These are phyloP conservation scores for Rynchops niger DNA, from an alignment of 2,113 vertebrate genomes.

Conservation along the genomic window DNA sequence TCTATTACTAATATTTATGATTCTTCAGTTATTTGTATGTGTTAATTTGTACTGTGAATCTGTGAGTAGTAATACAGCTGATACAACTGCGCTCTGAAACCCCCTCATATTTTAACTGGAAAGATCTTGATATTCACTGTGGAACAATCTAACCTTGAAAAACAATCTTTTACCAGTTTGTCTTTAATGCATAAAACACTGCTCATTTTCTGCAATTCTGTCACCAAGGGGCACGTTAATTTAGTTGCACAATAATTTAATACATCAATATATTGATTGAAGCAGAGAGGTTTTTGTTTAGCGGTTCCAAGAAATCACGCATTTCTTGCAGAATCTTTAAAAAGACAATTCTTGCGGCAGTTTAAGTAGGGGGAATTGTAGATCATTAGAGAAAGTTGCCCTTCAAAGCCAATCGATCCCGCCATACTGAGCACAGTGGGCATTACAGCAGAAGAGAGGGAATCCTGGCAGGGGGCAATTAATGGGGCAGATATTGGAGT, in stretches of 20 bases:
- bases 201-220: slow-evolving; percentile 24
- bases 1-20: background rate
- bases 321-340: background rate
- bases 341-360: background rate
- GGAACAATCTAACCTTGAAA: slow-evolving; percentile 51
- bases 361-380: background rate
- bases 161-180: slow-evolving; percentile 45
- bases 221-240: slow-evolving; percentile 32
- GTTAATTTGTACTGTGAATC: background rate
- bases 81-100: background rate
- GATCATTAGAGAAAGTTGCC: slow-evolving; percentile 42
- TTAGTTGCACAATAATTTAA: slow-evolving; percentile 44
- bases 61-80: background rate
- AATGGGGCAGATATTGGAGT: slow-evolving; percentile 36
- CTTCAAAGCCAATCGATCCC: slow-evolving; percentile 55
- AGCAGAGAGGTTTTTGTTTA: slow-evolving; percentile 17
- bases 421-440: slow-evolving; percentile 25
- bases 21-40: background rate
- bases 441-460: background rate
- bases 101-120: background rate
- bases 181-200: slow-evolving; percentile 57
- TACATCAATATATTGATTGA: slow-evolving; percentile 24
- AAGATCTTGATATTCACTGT: slow-evolving; percentile 9
- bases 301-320: background rate
- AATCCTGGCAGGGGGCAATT: slow-evolving; percentile 52